Base-by-base conservation (phyloP, 2,113 vertebrate genomes). In the Dicerorhinus sumatrensis region DNA sequence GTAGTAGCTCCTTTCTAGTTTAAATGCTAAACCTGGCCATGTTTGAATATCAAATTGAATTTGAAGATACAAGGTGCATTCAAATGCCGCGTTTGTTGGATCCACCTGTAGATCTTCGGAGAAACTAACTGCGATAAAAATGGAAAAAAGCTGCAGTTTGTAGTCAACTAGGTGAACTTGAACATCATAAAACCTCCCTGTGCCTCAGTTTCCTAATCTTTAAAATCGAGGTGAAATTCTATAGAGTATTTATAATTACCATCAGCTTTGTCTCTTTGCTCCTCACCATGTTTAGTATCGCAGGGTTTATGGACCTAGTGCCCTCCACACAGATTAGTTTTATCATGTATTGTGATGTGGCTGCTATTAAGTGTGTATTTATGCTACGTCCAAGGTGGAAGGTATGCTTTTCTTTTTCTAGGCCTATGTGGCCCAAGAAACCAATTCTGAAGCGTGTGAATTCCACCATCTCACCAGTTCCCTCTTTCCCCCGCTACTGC, bases 51-150 rank as follows among this genome's bases (percentile, higher is more conserved):
- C n/a, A 88, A 85, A 21, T 67, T 36, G 20, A 81, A 76, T 33
- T 77, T 62, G 16, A 72, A 88, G 54, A 56, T 70, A n/a, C 10
- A 76, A 36, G 7, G 16, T 60, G 0, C 36, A 51, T 87, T 69
- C 17, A 69, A 76, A 70, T 69, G 27, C 6, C 42, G 8, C 25
- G 42, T 60, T 60, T 86, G 81, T 65, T 84, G 46, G 12, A 62
- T 62, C 9, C 81, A 31, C 42, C 13, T 5, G 16, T 70, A 48
- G 39, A 63, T 80, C 36, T 84, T 84, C 69, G 39, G 27, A 72
- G n/a, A 96, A 83, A 91, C 25, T 60, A 79, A 56, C 25, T 75
- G 6, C 56, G 11, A 12, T 86, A 80, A 97, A 95, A 94, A 48
- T 39, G 42, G 60, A 14, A 33, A 73, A 73, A 83, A 33, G 2